Evolutionary conservation across 2,888 invertebrate species (phyloP).

Genomic region (Aspidiotus rigidus): DNA sequence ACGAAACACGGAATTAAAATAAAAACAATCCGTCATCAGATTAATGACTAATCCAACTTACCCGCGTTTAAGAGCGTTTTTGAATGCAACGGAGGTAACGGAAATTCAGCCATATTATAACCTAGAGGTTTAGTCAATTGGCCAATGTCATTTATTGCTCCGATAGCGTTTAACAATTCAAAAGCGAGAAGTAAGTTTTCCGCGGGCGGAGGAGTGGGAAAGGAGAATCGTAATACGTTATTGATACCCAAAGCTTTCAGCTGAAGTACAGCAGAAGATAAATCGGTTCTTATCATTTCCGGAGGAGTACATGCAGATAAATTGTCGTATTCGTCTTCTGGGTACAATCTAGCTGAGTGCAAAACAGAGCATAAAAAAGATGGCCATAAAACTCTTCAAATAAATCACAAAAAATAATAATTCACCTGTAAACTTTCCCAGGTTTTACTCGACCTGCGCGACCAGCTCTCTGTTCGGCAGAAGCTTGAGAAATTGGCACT

Average conservation of each 20-base stretch:
- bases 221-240: constrained; percentile 82
- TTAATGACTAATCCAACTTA: constrained; percentile 39
- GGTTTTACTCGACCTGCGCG: constrained; percentile 74
- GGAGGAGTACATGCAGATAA: constrained; percentile 68
- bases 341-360: constrained; percentile 54
- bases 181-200: constrained; percentile 72
- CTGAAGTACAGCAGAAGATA: constrained; percentile 75
- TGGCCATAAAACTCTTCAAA: too few species aligned
- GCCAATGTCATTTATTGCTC: constrained; percentile 67
- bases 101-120: constrained; percentile 80
- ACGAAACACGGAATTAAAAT: constrained; percentile 16
- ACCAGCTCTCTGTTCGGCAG: constrained; percentile 85
- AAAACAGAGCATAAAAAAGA: constrained; percentile 13
- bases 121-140: constrained; percentile 70
- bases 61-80: constrained; percentile 74
- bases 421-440: constrained; percentile 72
- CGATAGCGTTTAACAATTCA: constrained; percentile 78
- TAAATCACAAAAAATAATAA: neutral
- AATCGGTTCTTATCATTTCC: constrained; percentile 83
- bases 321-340: constrained; percentile 64
- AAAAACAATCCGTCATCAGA: constrained; percentile 54
- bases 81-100: constrained; percentile 74
- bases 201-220: constrained; percentile 86
- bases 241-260: constrained; percentile 89
- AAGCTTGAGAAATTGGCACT: constrained; percentile 74